Conservation (phyloP, 1,140 invertebrate genomes). For the Lepidostoma basale region DNA sequence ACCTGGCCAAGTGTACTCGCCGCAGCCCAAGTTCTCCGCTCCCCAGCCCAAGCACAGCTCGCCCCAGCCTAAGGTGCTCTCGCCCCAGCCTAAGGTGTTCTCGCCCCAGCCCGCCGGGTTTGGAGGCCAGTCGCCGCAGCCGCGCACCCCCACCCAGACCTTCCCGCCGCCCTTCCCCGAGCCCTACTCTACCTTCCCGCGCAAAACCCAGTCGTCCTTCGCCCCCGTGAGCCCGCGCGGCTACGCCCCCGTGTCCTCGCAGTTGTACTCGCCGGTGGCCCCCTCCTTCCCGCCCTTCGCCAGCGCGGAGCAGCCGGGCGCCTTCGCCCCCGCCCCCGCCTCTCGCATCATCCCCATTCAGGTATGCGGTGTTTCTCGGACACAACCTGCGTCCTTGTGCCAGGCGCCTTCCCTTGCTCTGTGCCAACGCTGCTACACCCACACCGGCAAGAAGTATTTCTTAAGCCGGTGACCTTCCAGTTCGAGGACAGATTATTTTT, state of each 20-base stretch:
- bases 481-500: background rate
- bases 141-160: constrained; percentile 36
- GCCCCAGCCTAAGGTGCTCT: constrained; percentile 20
- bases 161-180: constrained; percentile 42
- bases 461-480: no score
- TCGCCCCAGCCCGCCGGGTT: constrained; percentile 27
- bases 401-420: background rate
- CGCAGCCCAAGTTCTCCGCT: background rate
- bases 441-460: no score
- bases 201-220: constrained; percentile 17
- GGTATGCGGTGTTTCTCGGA: constrained; percentile 46
- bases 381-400: constrained; percentile 3
- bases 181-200: constrained; percentile 1
- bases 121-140: constrained; percentile 26
- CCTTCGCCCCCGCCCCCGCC: constrained; percentile 28
- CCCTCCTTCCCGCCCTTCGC: background rate
- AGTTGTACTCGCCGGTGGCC: background rate
- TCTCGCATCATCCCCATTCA: constrained; percentile 32
- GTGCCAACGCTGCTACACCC: constrained; percentile 9
- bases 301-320: constrained; percentile 14
- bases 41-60: constrained; percentile 12
- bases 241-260: constrained; percentile 4
- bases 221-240: constrained; percentile 10
- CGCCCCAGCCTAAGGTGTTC: constrained; percentile 29
- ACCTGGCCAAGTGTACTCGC: background rate